A percentile compares a stretch with the other conserved stretches of the same genome.
These are phyloP conservation scores for Phaethornis superciliosus DNA, from an alignment of 2,113 vertebrate genomes.

Conservation along the genomic window DNA sequence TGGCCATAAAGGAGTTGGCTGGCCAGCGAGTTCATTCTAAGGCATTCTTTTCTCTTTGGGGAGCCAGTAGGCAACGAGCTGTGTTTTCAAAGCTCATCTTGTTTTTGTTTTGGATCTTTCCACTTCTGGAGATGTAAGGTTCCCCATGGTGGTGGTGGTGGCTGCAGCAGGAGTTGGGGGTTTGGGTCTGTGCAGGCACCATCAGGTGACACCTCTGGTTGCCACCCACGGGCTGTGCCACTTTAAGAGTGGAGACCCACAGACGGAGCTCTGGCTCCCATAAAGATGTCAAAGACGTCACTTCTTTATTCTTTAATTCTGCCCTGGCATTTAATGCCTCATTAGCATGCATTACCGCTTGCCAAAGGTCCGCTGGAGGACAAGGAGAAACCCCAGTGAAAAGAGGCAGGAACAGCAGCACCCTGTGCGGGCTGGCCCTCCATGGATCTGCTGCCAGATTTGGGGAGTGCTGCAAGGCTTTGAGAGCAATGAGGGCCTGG, in stretches of 20 bases:
- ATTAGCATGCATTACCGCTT: conserved; percentile 58
- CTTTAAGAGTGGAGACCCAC: conserved; percentile 4
- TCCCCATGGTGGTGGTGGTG: not conserved
- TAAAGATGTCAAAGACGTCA: not conserved
- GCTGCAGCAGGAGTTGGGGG: not conserved
- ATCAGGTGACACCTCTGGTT: rapidly evolving
- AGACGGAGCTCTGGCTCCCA: not conserved
- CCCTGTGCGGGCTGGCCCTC: not conserved
- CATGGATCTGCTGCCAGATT: conserved; percentile 23
- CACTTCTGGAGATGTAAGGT: not conserved
- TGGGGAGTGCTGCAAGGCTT: conserved; percentile 18
- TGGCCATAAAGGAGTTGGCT: not conserved
- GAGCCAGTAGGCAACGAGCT: not conserved
- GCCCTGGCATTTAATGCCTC: conserved; percentile 33
- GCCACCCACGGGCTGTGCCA: rapidly evolving
- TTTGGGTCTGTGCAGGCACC: rapidly evolving
- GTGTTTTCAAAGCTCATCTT: not conserved
- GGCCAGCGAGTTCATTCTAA: not conserved
- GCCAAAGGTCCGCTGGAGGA: not conserved
- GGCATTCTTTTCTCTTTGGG: not conserved
- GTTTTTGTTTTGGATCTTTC: not conserved
- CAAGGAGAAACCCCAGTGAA: conserved; percentile 36
- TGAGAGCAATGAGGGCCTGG: not conserved
- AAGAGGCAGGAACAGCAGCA: conserved; percentile 35
- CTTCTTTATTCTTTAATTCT: conserved; percentile 42